Evolutionary conservation across 2,888 invertebrate genomes (phyloP), one percentile per base, ranked within the genome.

Genomic region (Seladonia tumulorum): DNA sequence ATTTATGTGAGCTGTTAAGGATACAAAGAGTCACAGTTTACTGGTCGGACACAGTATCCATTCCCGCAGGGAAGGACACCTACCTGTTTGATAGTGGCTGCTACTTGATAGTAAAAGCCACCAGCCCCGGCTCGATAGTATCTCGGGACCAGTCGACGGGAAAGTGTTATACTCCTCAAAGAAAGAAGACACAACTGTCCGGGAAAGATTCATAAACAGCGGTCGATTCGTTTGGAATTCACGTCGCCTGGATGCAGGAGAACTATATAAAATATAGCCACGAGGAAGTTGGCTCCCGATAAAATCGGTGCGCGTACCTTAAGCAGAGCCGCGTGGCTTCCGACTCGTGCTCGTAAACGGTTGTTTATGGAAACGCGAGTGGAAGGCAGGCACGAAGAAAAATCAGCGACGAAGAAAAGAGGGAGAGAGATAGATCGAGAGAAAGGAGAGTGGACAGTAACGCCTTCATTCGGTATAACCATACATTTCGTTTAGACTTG

Each of bases 181-280:
- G 68, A 76, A 60, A 71, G 47, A 53, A 72, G 74, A 16, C 29
- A 42, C 68, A 49, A 49, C 47, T 35, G 70, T 76, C 47, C n/a
- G 12, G 14, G 18, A 16, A 25, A 47, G 18, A 53, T 35, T 71
- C 57, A 68, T 76, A 84, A 79, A 68, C 47, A 74, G 29, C n/a
- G 71, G 16, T 16, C 14, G 49, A 72, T 68, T 66, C 63, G 53
- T 76, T 42, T 57, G 71, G 49, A 73, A 68, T 81, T 53, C 57
- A 2, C 45, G 22, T 47, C 7, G 82, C 47, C 47, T n/a, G 16
- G 47, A 45, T 7, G 68, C 66, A n/a, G 60, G 42, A 14, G 75
- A 68, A 73, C 74, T 76, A 25, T 22, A 76, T 81, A 85, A 86
- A 81, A 81, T 86, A 85, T 73, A 75, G 72, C 75, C 77, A 60